Evolutionary conservation across 2,888 invertebrate genomes (phyloP).

Genomic region (Caenorhabditis sp.): DNA sequence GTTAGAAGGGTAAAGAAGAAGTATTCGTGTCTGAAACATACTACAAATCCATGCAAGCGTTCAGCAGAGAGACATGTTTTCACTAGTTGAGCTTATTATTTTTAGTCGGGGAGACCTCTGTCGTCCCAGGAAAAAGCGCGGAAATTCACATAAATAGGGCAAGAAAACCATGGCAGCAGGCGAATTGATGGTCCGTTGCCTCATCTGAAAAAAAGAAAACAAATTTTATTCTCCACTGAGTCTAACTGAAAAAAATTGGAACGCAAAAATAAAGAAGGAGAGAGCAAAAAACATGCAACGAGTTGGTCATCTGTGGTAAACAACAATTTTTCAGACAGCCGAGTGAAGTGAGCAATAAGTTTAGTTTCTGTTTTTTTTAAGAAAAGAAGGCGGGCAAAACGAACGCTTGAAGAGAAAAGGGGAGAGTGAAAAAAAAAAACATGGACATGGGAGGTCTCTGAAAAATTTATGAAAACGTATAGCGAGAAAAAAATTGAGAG

Average conservation of each 20-base stretch:
- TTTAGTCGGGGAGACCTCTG: too few species aligned
- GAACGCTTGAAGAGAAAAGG: background rate
- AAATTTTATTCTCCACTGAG: background rate
- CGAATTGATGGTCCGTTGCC: background rate
- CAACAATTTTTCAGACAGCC: conserved; percentile 3
- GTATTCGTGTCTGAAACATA: too few species aligned
- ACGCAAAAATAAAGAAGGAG: background rate
- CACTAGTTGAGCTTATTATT: too few species aligned
- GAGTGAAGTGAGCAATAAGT: background rate
- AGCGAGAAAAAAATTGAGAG: background rate
- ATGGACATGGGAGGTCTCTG: background rate
- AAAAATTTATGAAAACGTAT: background rate
- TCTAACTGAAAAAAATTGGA: background rate
- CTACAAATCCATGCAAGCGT: too few species aligned
- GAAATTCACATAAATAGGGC: too few species aligned
- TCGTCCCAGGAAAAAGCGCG: too few species aligned
- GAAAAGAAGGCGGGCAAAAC: background rate
- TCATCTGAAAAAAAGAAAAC: background rate
- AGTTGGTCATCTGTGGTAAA: background rate
- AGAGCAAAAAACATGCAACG: background rate
- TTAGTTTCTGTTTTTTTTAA: conserved; percentile 1
- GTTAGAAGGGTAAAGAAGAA: too few species aligned
- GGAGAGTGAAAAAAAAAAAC: background rate
- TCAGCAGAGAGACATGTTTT: too few species aligned
- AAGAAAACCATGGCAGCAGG: too few species aligned